These are phyloP conservation scores for Gallinago nigripennis DNA, from an alignment of 2,797 vertebrate species.

Conservation along the genomic window DNA sequence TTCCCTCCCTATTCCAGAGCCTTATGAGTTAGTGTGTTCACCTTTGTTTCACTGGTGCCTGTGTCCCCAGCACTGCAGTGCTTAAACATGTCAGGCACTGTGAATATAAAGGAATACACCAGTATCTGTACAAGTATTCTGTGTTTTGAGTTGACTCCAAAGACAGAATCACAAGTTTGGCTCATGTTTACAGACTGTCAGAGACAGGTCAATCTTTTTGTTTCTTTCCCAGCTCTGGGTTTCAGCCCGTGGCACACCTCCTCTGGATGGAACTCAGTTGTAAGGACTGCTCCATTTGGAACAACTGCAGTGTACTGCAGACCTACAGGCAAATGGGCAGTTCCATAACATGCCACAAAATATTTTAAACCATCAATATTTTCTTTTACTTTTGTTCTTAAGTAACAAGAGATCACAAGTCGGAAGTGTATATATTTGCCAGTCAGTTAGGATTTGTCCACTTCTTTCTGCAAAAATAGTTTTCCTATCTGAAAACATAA, in stretches of 20 bases:
- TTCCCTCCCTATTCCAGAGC: not conserved
- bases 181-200: not conserved
- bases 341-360: not conserved
- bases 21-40: accelerated
- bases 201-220: not conserved
- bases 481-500: not conserved
- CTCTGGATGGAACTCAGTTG: not conserved
- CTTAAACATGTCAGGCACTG: not conserved
- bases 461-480: not conserved
- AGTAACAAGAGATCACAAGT: not conserved
- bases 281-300: not conserved
- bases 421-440: not conserved
- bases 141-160: not conserved
- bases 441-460: not conserved
- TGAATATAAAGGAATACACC: not conserved
- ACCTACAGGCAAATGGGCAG: not conserved
- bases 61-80: accelerated
- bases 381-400: not conserved
- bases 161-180: not conserved
- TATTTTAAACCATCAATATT: not conserved
- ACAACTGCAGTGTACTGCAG: no score
- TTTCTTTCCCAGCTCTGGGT: not conserved
- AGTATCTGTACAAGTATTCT: not conserved
- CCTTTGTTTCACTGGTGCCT: not conserved
- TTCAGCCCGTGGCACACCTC: not conserved